These are phyloP conservation scores for Periophthalmus modestus DNA, from an alignment of 2,113 vertebrate species.

Conservation along the genomic window DNA sequence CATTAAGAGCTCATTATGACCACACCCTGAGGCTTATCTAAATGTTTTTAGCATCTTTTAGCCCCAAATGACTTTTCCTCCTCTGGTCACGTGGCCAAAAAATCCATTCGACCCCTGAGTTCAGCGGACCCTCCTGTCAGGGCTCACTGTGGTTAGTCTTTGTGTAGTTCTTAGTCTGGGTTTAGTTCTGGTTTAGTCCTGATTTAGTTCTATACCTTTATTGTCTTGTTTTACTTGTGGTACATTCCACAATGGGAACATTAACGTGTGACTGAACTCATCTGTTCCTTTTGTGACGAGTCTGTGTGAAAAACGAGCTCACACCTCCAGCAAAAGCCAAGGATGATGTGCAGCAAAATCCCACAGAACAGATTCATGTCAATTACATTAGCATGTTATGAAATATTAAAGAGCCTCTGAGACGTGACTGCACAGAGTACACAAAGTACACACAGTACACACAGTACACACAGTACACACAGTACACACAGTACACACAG, in stretches of 20 bases:
- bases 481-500: neutral
- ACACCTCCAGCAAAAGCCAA: too few species aligned
- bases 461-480: constrained; percentile 33
- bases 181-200: neutral
- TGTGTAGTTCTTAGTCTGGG: neutral
- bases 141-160: neutral
- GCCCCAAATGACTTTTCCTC: too few species aligned
- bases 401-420: constrained; percentile 62
- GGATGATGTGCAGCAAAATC: neutral
- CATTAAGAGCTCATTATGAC: too few species aligned
- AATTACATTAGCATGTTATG: constrained; percentile 59
- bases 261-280: too few species aligned
- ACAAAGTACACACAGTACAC: too few species aligned
- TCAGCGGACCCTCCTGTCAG: neutral
- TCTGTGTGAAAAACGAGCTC: neutral
- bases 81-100: neutral
- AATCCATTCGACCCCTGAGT: neutral
- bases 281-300: too few species aligned
- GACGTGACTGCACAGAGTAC: constrained; percentile 27
- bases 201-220: neutral
- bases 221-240: too few species aligned
- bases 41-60: too few species aligned
- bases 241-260: too few species aligned
- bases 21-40: too few species aligned
- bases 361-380: neutral